Evolutionary conservation across 2,888 invertebrate species (phyloP).

Genomic region (Ichneumoninae sp.): DNA sequence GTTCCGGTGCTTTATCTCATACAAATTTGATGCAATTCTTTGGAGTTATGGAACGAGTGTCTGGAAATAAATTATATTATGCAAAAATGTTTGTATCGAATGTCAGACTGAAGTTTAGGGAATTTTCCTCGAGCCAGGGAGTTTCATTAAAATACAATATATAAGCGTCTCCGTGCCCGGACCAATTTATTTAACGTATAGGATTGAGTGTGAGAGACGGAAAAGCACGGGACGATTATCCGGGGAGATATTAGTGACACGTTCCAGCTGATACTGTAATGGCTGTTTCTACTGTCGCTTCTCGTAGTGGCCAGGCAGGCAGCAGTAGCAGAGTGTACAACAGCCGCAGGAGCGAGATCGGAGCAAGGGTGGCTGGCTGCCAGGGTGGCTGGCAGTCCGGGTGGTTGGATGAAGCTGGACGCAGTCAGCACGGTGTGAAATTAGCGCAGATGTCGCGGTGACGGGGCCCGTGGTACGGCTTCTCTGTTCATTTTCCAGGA

Average conservation of each 20-base stretch:
- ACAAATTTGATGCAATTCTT: no score
- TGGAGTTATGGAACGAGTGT: no score
- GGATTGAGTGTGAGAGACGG: background rate
- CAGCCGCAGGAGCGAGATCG: conserved; percentile 51
- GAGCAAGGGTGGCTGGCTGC: conserved; percentile 67
- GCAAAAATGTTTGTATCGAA: background rate
- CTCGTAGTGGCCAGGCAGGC: conserved; percentile 36
- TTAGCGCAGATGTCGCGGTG: conserved; percentile 84
- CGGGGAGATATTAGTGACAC: conserved; percentile 14
- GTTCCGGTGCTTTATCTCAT: no score
- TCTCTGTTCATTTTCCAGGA: conserved; percentile 84
- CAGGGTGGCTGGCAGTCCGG: conserved; percentile 49
- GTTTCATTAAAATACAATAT: background rate
- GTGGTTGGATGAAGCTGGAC: conserved; percentile 70
- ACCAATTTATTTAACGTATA: conserved; percentile 15
- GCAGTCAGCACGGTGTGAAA: conserved; percentile 83
- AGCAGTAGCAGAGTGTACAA: conserved; percentile 18
- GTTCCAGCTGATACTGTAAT: conserved; percentile 32
- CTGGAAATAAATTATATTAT: no score
- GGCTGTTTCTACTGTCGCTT: conserved; percentile 35
- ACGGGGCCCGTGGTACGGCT: conserved; percentile 79
- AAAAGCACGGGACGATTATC: background rate
- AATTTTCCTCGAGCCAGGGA: background rate
- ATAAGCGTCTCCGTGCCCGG: background rate
- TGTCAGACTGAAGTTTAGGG: background rate